Evolutionary conservation across 1,140 invertebrate species (phyloP), one percentile per base, ranked within the genome.

Genomic region (Drosophila oshimai): DNA sequence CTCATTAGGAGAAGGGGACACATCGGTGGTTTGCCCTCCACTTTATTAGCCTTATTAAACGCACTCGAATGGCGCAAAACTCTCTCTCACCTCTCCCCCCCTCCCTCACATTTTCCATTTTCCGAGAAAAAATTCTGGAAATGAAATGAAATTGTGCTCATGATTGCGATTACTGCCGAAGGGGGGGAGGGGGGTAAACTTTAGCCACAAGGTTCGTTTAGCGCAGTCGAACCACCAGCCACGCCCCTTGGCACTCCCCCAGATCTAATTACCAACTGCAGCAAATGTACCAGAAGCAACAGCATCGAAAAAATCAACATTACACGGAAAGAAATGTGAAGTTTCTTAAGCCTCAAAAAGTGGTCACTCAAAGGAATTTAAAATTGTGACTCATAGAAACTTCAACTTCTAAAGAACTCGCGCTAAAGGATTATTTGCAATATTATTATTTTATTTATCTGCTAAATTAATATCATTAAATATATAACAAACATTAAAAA

Each of bases 11-110:
- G 20, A 6, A 15, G 15, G 37, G 17, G 12, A 3, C n/a, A 3
- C n/a, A 28, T 12, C 7, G 47, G 18, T 9, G 10, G 34, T 29
- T 18, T 44, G 58, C 69, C 49, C 62, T 37, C 33, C 73, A 62
- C 64, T 78, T 84, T 78, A 84, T 84, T 74, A 67, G 80, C 53
- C 79, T 86, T 71, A 84, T 84, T 84, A 79, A 84, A 79, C 80
- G 74, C 79, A 84, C 62, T 54, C 71, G 65, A 53, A 72, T 51
- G 61, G 67, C 33, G 39, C 37, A 55, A 77, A 65, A 78, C 58
- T 62, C 54, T 26, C 57, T 5, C 22, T 22, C 22, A 24, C 13
- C 28, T 6, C 22, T 20, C 10, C 12, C 1, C 22, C n/a, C 6
- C 15, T 29, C 12, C 6, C 28, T 3, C 34, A 28, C 6, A 42